Evolutionary conservation across 2,113 vertebrate species (phyloP), one percentile per base, ranked within the genome.

Genomic region (Lagenorhynchus albirostris): DNA sequence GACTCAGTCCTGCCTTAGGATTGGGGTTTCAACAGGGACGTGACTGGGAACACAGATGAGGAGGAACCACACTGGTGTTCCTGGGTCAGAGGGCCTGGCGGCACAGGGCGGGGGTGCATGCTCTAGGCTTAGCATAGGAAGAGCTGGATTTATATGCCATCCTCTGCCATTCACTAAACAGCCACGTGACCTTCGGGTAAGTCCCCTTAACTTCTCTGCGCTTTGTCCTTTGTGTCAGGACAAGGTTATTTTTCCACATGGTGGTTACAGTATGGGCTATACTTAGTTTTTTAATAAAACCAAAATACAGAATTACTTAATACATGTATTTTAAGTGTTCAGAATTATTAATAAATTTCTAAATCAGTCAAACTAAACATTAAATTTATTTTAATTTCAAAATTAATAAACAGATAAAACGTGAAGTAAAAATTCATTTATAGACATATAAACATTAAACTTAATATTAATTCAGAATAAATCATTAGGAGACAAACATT

Each of bases 361-460:
- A 89, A 94, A 63, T 79, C 38, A 29, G 36, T 76, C 38, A 97
- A 85, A 85, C 41, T 55, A 63, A 91, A 79, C 25, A 31, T 29
- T 62, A 67, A 4, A 89, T 65, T 82, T 38, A 84, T 82, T 67
- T 93, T 87, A 44, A 70, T 65, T 93, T 96, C 9, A 77, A 91
- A 93, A 86, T 79, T 79, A 79, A 79, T 79, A 79, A 79, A 83
- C 13, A 76, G 62, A 31, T 88, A 93, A 83, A 93, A 76, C 67
- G 50, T 68, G 55, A 41, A 81, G 53, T 50, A 87, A 96, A 77
- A 77, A 53, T 33, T 13, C 47, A 21, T 77, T 77, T 77, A n/a
- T 33, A 77, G 74, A 77, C 74, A 53, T 21, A 77, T 18, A 96
- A 55, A 91, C 76, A 88, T 74, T 67, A 82, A 91, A 47, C 7